Percentiles rank a stretch among this genome's conserved stretches.
Conservation (phyloP, 2,888 invertebrate species). For the Leucophora obtusa region DNA sequence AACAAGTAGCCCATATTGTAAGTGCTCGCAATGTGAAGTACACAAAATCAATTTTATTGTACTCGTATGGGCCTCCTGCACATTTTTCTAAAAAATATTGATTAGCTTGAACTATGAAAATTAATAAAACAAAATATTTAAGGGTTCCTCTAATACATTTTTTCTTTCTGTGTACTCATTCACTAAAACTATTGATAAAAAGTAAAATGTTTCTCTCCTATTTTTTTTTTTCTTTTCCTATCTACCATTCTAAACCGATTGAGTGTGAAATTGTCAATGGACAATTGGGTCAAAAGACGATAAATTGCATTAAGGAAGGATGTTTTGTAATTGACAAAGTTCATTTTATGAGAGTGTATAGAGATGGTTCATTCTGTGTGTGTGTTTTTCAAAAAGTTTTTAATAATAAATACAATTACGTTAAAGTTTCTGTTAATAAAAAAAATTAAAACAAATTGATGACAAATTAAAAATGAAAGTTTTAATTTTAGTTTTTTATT, state of each 20-base stretch:
- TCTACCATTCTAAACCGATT: constrained; percentile 53
- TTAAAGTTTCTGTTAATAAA: constrained; percentile 26
- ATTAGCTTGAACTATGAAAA: no score
- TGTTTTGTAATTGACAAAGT: constrained; percentile 56
- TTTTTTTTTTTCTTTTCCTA: constrained; percentile 32
- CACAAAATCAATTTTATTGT: no score
- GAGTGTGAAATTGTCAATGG: constrained; percentile 62
- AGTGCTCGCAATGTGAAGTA: no score
- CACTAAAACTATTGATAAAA: constrained; percentile 46
- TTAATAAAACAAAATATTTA: not conserved
- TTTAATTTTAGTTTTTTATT: not conserved
- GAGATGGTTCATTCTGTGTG: constrained; percentile 8
- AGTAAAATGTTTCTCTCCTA: constrained; percentile 42
- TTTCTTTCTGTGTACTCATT: constrained; percentile 32
- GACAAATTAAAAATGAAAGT: constrained; percentile 8
- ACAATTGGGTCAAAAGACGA: constrained; percentile 59
- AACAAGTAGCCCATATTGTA: no score
- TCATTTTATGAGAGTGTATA: constrained; percentile 20
- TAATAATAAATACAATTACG: constrained; percentile 50
- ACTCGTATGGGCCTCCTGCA: no score
- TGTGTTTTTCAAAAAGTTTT: constrained; percentile 48
- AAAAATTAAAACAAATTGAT: constrained; percentile 1
- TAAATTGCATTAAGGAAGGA: constrained; percentile 60
- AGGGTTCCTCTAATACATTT: no score
- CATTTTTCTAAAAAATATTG: no score